Percentiles rank a stretch among this genome's conserved stretches.
Evolutionary conservation across 2,113 vertebrate species (phyloP).

Genomic region (Chloebia gouldiae): DNA sequence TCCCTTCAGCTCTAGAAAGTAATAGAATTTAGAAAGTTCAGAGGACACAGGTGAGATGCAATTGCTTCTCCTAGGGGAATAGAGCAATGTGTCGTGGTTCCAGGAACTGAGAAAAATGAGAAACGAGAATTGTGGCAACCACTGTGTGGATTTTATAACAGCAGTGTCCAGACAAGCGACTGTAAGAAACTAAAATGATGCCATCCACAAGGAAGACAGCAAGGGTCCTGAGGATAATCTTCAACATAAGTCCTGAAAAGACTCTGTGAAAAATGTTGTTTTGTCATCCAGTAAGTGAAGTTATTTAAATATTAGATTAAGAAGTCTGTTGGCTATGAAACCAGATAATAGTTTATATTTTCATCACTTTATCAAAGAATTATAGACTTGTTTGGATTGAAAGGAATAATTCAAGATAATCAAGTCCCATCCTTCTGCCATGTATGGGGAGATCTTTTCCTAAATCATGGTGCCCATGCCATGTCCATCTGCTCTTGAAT

Average conservation of each 20-base stretch:
- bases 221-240: background rate
- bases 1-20: background rate
- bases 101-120: background rate
- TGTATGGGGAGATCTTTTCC: background rate
- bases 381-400: background rate
- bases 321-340: background rate
- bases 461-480: background rate
- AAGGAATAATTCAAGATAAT: background rate
- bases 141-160: background rate
- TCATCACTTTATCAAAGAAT: background rate
- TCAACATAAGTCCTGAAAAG: background rate
- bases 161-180: background rate
- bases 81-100: background rate
- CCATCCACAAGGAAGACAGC: background rate
- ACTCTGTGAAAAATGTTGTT: background rate
- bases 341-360: background rate
- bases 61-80: background rate
- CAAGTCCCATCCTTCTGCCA: background rate
- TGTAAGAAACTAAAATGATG: background rate
- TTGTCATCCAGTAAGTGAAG: background rate
- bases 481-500: background rate
- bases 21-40: background rate
- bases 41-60: background rate
- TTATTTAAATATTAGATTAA: background rate
- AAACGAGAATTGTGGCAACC: background rate